Base-by-base conservation (phyloP, 1,140 invertebrate species). In the Drosophila pseudoobscura region DNA sequence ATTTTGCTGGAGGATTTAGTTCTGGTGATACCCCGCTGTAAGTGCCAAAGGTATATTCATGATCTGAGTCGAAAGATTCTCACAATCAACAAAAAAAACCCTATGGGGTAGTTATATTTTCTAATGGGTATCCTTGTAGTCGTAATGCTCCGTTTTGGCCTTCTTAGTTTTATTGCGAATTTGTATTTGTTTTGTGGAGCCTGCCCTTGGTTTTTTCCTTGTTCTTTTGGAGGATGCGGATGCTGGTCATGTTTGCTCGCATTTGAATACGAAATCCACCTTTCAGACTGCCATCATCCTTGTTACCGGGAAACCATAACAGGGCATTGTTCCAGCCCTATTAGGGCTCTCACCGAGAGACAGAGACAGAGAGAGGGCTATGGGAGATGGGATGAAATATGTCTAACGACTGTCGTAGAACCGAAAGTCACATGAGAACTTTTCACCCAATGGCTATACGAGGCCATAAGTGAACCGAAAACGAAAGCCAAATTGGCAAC, bases 401-500 rank as follows among this genome's bases (percentile, higher is more conserved):
- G 50, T 54, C 53, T 11, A 64, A 68, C 58, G 49, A 62, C 41
- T 39, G 15, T 9, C 45, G 9, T 7, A 54, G 62, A 69, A 77
- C 74, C 49, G 74, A 77, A 77, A 77, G 74, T 77, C 64, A 66
- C 79, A 68, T 75, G 71, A 77, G 66, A 87, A 88, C 64, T 78
- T 85, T 87, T 75, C 62, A 62, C 78, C 69, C 63, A 60, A 39
- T 26, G 24, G 24, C 24, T 26, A 26, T 39, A 39, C 11, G 11
- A 7, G 65, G 65, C 53, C 78, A 66, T 75, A 69, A 73, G 71
- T 62, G 52, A 59, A 78, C 57, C 80, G 82, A 87, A 87, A 87
- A 87, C 85, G 82, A 87, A 87, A 87, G 82, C 82, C 82, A 87
- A 87, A 82, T 88, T 88, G 75, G 78, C 78, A 80, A 85, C 58